phyloP scores from a whole-genome alignment of 2,888 invertebrate genomes.

The Pseudococcus longispinus region DNA sequence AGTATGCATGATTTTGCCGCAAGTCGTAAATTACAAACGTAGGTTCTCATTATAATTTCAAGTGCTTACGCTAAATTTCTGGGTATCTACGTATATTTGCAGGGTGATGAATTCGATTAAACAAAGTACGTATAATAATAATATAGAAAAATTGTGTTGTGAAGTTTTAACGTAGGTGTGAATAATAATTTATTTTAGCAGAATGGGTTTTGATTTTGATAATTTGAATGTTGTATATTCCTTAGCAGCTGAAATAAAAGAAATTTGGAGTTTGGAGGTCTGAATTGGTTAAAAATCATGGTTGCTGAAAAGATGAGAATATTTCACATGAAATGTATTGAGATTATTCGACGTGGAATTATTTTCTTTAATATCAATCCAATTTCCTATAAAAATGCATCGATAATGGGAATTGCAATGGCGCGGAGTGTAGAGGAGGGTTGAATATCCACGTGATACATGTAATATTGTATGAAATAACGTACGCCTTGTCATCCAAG shows the following conservation, averaged over 20 bases:
- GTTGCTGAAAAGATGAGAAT: not conserved
- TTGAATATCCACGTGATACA: not conserved
- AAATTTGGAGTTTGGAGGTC: not conserved
- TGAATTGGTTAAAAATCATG: not conserved
- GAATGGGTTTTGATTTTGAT: not conserved
- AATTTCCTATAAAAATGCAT: not conserved
- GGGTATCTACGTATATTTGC: not conserved
- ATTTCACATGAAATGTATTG: not conserved
- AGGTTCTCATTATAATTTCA: not conserved
- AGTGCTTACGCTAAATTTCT: not conserved
- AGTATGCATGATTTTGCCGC: not conserved
- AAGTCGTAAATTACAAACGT: not conserved
- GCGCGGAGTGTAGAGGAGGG: not conserved
- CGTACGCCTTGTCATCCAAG: not conserved
- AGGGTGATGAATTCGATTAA: not conserved
- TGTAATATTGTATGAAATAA: not conserved
- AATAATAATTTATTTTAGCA: not conserved
- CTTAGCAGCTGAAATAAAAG: not conserved
- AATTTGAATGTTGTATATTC: not conserved
- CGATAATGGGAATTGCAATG: not conserved
- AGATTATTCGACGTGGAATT: not conserved
- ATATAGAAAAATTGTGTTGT: not conserved
- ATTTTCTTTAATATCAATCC: not conserved
- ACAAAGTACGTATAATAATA: constrained; percentile 2
- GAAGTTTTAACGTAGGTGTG: not conserved